These are phyloP conservation scores for Actinernus sp. DNA, from an alignment of 92 coral and sea anemone species.

Conservation along the genomic window DNA sequence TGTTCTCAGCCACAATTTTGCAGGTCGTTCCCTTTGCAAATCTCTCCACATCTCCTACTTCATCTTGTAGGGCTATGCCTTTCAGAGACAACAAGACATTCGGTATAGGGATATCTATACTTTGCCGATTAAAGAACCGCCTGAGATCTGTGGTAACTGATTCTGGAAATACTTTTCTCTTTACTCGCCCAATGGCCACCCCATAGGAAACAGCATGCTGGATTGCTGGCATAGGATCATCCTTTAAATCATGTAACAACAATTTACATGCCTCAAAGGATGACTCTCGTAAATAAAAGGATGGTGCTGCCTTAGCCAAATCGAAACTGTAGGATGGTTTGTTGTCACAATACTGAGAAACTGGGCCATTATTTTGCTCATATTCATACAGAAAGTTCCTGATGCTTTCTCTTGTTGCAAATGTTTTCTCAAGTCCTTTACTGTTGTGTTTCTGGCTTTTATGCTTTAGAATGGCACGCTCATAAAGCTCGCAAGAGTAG, in stretches of 20 bases:
- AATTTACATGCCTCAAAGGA: constrained; percentile 25
- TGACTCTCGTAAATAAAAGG: constrained; percentile 40
- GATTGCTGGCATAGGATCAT: background rate
- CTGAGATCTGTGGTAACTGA: constrained; percentile 19
- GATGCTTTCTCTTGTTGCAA: constrained; percentile 46
- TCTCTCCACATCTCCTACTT: constrained; percentile 27
- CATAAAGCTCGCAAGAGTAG: constrained; percentile 77
- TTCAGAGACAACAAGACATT: constrained; percentile 8
- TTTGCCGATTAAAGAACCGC: constrained; percentile 1
- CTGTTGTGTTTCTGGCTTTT: constrained; percentile 75
- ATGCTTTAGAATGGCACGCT: constrained; percentile 58
- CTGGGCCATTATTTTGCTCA: constrained; percentile 38
- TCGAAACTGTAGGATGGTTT: background rate
- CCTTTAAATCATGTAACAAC: constrained; percentile 8
- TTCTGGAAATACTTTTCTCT: background rate
- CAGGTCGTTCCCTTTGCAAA: constrained; percentile 15
- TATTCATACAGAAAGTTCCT: constrained; percentile 17
- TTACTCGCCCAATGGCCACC: constrained; percentile 28
- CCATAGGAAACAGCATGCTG: constrained; percentile 40
- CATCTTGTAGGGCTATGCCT: constrained; percentile 16
- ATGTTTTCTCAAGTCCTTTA: constrained; percentile 65
- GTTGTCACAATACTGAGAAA: constrained; percentile 32
- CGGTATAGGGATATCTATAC: background rate
- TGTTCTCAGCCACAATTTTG: constrained; percentile 21
- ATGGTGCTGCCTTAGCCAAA: background rate